Conservation (phyloP, 2,888 invertebrate genomes). For the Mythimna vitellina region DNA sequence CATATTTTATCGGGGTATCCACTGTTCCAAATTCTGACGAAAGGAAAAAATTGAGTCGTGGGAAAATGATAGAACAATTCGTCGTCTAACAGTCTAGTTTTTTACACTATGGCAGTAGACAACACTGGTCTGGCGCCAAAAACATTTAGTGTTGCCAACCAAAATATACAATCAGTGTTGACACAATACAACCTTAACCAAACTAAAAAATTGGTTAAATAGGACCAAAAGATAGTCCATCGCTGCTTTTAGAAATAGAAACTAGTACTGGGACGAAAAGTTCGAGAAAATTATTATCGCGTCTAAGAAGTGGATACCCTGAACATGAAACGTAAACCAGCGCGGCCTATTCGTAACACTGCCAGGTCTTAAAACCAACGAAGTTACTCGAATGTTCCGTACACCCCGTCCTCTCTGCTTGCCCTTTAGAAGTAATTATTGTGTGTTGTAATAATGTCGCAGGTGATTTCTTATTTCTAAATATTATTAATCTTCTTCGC, state of each 20-base stretch:
- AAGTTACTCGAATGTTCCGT: background rate
- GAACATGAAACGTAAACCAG: conserved; percentile 32
- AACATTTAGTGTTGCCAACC: too few species aligned
- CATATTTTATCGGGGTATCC: conserved; percentile 4
- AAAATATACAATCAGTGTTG: too few species aligned
- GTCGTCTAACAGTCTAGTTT: too few species aligned
- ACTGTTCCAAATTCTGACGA: background rate
- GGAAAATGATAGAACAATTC: too few species aligned
- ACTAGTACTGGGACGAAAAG: background rate
- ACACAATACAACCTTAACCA: background rate
- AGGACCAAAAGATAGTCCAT: background rate
- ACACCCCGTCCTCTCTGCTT: conserved; percentile 31
- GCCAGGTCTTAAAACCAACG: conserved; percentile 13
- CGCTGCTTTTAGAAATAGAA: too few species aligned
- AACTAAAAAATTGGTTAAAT: background rate
- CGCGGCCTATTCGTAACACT: conserved; percentile 40
- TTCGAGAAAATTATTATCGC: background rate
- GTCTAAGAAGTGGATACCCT: conserved; percentile 6
- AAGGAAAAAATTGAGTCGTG: background rate
- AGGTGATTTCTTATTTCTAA: conserved; percentile 13
- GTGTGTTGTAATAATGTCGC: conserved; percentile 37
- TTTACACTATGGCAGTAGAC: too few species aligned
- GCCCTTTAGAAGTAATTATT: conserved; percentile 21
- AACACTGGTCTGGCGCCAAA: too few species aligned
- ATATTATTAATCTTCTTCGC: background rate